These are phyloP conservation scores for Lepus timidus DNA, from an alignment of 2,113 vertebrate species.

Conservation along the genomic window DNA sequence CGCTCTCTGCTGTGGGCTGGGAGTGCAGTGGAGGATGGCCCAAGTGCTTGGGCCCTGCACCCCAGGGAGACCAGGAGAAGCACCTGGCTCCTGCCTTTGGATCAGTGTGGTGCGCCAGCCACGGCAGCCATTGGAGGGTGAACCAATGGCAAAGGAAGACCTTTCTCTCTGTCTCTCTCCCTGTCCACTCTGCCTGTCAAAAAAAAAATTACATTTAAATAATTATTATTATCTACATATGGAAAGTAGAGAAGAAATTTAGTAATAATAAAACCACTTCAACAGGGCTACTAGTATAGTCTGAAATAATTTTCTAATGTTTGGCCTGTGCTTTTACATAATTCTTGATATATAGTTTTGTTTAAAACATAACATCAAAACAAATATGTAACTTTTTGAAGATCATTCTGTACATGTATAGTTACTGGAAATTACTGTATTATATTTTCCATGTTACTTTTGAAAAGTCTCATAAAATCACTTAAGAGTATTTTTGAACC, in stretches of 20 bases:
- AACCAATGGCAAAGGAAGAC: too few species aligned
- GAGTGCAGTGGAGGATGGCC: too few species aligned
- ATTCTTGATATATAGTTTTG: neutral
- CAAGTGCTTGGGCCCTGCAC: too few species aligned
- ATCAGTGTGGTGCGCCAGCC: too few species aligned
- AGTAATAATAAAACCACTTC: neutral
- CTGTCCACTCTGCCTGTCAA: too few species aligned
- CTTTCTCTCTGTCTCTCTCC: too few species aligned
- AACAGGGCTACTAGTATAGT: neutral
- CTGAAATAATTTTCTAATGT: constrained; percentile 42
- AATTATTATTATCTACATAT: constrained; percentile 31
- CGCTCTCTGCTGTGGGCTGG: too few species aligned
- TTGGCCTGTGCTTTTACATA: neutral
- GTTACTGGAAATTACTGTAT: neutral
- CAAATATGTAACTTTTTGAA: neutral
- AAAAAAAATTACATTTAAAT: neutral
- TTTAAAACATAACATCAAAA: constrained; percentile 6
- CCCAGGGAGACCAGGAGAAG: too few species aligned
- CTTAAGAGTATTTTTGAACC: constrained; percentile 12
- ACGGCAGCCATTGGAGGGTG: too few species aligned
- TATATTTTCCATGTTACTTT: constrained; percentile 18
- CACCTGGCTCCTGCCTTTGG: too few species aligned
- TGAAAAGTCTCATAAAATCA: neutral
- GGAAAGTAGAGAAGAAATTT: neutral
- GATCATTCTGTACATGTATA: neutral